phyloP scores from a whole-genome alignment of 2,113 vertebrate genomes.

The Aspiorhynchus laticeps region DNA sequence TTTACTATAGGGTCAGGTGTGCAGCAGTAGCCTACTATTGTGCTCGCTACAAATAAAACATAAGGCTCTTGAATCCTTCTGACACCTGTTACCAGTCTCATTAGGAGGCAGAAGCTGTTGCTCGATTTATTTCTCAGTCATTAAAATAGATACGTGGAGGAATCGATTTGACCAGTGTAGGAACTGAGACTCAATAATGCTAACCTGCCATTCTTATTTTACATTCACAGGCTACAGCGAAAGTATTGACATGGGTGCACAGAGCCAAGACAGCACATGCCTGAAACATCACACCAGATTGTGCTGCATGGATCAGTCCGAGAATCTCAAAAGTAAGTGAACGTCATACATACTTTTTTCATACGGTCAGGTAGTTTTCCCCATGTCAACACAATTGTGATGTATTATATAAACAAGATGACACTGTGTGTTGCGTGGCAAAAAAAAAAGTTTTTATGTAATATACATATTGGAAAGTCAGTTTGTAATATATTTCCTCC shows the following conservation, averaged over 20 bases:
- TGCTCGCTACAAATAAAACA: not conserved
- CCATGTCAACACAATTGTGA: not conserved
- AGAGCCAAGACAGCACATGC: slow-evolving; percentile 22
- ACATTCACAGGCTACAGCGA: slow-evolving; percentile 1
- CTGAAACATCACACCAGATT: slow-evolving; percentile 14
- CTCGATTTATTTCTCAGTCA: slow-evolving; percentile 40
- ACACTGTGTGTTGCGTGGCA: not conserved
- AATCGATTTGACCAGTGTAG: slow-evolving; percentile 30
- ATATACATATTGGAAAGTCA: not conserved
- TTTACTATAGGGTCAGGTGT: not conserved
- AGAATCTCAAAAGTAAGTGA: not conserved
- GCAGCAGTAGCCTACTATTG: not conserved
- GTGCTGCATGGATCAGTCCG: not conserved
- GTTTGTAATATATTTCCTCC: not conserved
- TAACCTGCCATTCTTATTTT: slow-evolving; percentile 39
- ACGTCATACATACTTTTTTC: not conserved
- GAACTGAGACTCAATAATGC: slow-evolving; percentile 21
- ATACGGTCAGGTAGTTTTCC: not conserved
- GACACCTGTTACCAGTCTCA: not conserved
- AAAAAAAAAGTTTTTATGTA: not conserved
- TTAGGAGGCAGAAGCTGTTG: slow-evolving; percentile 15
- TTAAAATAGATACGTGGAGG: slow-evolving; percentile 44
- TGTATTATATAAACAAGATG: not conserved
- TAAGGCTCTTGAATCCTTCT: not conserved
- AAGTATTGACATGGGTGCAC: not conserved